Percentiles rank a stretch among this genome's conserved stretches.
Conservation (phyloP, 1,140 invertebrate genomes). For the Drosophila malerkotliana region DNA sequence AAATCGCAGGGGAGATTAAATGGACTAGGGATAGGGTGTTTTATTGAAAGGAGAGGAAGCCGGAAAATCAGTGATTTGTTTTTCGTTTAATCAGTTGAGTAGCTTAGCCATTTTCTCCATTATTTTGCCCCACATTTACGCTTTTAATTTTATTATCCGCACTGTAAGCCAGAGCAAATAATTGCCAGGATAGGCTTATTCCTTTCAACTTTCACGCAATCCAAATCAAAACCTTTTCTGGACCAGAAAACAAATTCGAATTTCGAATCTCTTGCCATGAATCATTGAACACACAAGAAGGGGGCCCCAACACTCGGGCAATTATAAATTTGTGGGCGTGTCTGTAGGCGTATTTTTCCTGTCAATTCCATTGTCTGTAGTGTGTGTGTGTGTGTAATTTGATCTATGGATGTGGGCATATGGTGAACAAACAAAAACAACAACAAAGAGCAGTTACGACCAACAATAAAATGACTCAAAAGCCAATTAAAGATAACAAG, state of each 20-base stretch:
- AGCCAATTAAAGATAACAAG: constrained; percentile 82
- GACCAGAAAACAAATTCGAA: constrained; percentile 63
- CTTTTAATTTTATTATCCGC: background rate
- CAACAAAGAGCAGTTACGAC: constrained; percentile 48
- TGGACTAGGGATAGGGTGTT: background rate
- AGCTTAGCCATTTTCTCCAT: background rate
- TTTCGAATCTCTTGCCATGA: constrained; percentile 67
- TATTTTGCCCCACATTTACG: background rate
- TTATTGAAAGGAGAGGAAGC: background rate
- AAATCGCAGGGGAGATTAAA: background rate
- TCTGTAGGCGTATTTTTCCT: constrained; percentile 26
- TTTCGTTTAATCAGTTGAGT: background rate
- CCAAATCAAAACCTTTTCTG: constrained; percentile 22
- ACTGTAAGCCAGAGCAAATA: constrained; percentile 23
- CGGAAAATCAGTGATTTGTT: too few relatives aligned
- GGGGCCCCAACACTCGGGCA: constrained; percentile 46
- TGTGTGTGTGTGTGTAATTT: constrained; percentile 44
- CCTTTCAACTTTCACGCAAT: constrained; percentile 18
- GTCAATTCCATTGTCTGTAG: constrained; percentile 32
- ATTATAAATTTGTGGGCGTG: constrained; percentile 55
- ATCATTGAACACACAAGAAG: constrained; percentile 65
- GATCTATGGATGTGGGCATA: constrained; percentile 58
- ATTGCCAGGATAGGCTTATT: constrained; percentile 38
- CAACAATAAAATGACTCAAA: constrained; percentile 67
- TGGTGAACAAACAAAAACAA: constrained; percentile 35